These are phyloP conservation scores for Eulacestoma nigropectus DNA, from an alignment of 2,113 vertebrate genomes.

Conservation along the genomic window DNA sequence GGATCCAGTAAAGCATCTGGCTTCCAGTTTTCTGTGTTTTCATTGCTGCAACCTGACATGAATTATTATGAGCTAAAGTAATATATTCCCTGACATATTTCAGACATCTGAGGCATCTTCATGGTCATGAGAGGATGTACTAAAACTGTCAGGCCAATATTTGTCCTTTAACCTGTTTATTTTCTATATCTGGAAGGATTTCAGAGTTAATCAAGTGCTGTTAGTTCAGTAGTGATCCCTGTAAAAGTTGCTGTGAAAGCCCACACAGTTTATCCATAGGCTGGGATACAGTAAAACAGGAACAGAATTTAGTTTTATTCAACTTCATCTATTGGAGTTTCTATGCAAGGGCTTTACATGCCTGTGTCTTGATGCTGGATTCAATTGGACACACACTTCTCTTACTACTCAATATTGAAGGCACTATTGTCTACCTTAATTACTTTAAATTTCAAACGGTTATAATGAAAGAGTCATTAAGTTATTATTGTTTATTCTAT, in stretches of 20 bases:
- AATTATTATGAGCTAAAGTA: background rate
- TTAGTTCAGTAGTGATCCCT: background rate
- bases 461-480: background rate
- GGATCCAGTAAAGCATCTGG: background rate
- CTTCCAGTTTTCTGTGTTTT: background rate
- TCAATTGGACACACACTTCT: background rate
- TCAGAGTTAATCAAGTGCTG: background rate
- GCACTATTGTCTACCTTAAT: background rate
- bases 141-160: background rate
- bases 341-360: background rate
- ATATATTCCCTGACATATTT: background rate
- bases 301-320: background rate
- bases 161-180: background rate
- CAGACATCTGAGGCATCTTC: background rate
- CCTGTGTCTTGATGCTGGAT: background rate
- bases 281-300: background rate
- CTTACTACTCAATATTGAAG: background rate
- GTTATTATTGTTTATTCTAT: background rate
- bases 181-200: background rate
- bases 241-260: background rate
- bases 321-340: background rate
- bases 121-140: background rate
- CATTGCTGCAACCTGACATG: background rate
- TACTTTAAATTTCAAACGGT: background rate
- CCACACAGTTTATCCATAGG: background rate